phyloP scores from a whole-genome alignment of 2,888 invertebrate species.

The Enoplolaimus lenunculus region DNA sequence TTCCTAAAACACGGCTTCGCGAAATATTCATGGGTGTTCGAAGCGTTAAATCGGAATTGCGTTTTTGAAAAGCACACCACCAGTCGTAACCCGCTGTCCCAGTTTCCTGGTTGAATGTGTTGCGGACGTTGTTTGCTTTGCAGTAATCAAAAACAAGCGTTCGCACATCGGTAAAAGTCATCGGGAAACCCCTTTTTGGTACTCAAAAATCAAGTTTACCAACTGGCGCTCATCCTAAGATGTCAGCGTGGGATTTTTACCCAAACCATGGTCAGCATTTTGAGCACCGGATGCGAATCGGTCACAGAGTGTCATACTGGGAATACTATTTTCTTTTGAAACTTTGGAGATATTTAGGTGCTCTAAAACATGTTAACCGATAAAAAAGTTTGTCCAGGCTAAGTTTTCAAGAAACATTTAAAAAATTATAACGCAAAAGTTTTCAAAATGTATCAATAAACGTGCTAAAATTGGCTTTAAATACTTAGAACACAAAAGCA shows the following conservation, averaged over 20 bases:
- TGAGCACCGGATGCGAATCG: background rate
- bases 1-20: background rate
- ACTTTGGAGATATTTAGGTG: no score
- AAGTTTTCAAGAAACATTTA: no score
- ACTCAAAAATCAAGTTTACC: background rate
- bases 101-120: background rate
- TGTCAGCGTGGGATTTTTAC: background rate
- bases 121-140: background rate
- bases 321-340: no score
- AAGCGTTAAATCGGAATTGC: background rate
- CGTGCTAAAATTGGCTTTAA: no score
- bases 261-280: background rate
- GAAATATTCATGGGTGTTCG: background rate
- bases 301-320: background rate
- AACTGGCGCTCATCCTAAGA: background rate
- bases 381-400: no score
- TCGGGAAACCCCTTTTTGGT: background rate
- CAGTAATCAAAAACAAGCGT: background rate
- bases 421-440: no score
- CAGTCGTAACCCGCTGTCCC: background rate
- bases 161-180: background rate
- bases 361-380: no score
- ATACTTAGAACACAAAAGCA: no score
- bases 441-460: no score
- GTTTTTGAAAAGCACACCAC: background rate